Evolutionary conservation across 2,888 invertebrate species (phyloP).

Genomic region (Ochlodes sylvanus): DNA sequence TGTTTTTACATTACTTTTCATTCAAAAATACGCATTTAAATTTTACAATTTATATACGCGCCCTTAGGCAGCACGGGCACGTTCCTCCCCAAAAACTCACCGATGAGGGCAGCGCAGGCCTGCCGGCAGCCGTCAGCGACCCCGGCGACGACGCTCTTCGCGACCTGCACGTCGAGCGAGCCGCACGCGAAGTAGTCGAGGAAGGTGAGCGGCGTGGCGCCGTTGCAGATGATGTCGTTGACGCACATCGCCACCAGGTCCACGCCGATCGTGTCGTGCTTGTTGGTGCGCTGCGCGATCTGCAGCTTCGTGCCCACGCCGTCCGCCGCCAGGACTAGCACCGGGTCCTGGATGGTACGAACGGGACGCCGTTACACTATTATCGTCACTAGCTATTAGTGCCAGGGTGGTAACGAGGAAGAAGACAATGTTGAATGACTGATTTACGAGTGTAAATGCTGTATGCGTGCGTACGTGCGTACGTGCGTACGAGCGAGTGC

Average conservation of each 20-base stretch:
- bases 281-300: constrained; percentile 92
- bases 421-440: too few species aligned
- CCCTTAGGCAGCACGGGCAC: too few species aligned
- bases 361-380: too few species aligned
- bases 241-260: constrained; percentile 99
- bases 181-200: constrained; percentile 98
- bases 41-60: too few species aligned
- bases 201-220: constrained; percentile 98
- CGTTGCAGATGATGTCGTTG: constrained; percentile 98
- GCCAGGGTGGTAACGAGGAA: not conserved
- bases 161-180: constrained; percentile 88
- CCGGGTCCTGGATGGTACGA: constrained; percentile 90
- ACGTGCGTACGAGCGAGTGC: too few species aligned
- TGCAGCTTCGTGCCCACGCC: constrained; percentile 99
- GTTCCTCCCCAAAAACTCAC: too few species aligned
- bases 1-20: too few species aligned
- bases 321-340: constrained; percentile 97
- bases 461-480: too few species aligned
- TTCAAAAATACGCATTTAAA: too few species aligned
- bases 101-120: constrained; percentile 94
- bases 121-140: constrained; percentile 93
- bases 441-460: too few species aligned
- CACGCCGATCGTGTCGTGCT: constrained; percentile 93
- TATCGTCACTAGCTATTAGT: too few species aligned
- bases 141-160: constrained; percentile 90